Percentiles rank a stretch among this genome's conserved stretches.
These are phyloP conservation scores for Prenolepis imparis DNA, from an alignment of 2,888 invertebrate species.

Conservation along the genomic window DNA sequence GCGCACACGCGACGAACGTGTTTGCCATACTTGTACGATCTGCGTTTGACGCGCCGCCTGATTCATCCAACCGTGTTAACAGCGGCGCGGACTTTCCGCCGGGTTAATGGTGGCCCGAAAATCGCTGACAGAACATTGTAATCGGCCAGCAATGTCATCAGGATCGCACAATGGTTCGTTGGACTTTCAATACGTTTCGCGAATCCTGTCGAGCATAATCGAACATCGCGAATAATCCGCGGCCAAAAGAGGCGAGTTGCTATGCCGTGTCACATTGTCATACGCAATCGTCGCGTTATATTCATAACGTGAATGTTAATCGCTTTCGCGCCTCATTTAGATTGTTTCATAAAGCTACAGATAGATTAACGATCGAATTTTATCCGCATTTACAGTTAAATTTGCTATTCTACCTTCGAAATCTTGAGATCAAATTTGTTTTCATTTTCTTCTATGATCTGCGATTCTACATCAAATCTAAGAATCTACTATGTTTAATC, in stretches of 20 bases:
- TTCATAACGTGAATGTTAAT: constrained; percentile 35
- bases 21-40: constrained; percentile 81
- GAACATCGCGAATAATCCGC: constrained; percentile 44
- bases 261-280: constrained; percentile 43
- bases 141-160: constrained; percentile 66
- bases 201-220: constrained; percentile 51
- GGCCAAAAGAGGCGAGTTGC: constrained; percentile 40
- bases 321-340: constrained; percentile 38
- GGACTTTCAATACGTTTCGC: constrained; percentile 68
- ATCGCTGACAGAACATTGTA: constrained; percentile 69
- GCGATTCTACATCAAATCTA: background rate
- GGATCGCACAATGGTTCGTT: constrained; percentile 66
- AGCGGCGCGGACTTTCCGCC: constrained; percentile 77
- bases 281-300: constrained; percentile 43
- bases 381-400: background rate
- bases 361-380: constrained; percentile 2
- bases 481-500: background rate
- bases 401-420: background rate
- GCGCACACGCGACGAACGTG: constrained; percentile 66
- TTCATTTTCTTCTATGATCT: background rate
- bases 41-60: constrained; percentile 83
- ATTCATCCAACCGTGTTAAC: constrained; percentile 80
- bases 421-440: background rate
- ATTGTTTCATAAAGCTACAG: background rate
- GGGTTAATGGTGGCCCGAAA: constrained; percentile 67